phyloP scores from a whole-genome alignment of 2,113 vertebrate genomes.

The Cichladusa arquata region DNA sequence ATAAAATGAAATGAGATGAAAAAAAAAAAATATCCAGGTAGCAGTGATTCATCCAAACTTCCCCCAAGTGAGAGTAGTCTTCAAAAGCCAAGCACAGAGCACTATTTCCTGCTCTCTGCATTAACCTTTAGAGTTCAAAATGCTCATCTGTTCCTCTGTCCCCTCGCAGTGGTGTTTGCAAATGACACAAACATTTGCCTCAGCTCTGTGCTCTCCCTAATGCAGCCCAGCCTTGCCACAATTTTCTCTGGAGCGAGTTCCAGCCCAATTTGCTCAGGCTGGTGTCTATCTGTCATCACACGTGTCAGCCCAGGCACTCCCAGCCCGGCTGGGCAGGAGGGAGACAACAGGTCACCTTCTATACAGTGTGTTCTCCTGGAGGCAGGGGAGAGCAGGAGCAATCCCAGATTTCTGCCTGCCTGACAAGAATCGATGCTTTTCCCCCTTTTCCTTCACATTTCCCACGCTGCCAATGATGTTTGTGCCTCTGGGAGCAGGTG shows the following conservation, averaged over 20 bases:
- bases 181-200: constrained; percentile 1
- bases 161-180: neutral
- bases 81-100: neutral
- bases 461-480: rapidly evolving
- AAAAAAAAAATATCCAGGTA: neutral
- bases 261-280: constrained; percentile 30
- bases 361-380: neutral
- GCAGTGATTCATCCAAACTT: neutral
- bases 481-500: neutral
- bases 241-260: constrained; percentile 37
- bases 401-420: neutral
- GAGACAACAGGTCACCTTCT: constrained; percentile 38
- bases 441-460: neutral
- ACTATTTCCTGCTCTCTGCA: neutral
- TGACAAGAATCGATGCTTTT: neutral
- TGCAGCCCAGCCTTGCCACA: neutral
- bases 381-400: neutral
- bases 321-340: neutral
- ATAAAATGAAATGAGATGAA: neutral
- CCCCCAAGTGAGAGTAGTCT: neutral
- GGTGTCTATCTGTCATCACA: neutral
- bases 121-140: constrained; percentile 27
- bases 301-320: neutral
- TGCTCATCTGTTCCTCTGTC: neutral
- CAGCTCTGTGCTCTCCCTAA: neutral